These are phyloP conservation scores for Lepidocyrtinus sp. DNA, from an alignment of 2,888 invertebrate genomes.

Conservation along the genomic window DNA sequence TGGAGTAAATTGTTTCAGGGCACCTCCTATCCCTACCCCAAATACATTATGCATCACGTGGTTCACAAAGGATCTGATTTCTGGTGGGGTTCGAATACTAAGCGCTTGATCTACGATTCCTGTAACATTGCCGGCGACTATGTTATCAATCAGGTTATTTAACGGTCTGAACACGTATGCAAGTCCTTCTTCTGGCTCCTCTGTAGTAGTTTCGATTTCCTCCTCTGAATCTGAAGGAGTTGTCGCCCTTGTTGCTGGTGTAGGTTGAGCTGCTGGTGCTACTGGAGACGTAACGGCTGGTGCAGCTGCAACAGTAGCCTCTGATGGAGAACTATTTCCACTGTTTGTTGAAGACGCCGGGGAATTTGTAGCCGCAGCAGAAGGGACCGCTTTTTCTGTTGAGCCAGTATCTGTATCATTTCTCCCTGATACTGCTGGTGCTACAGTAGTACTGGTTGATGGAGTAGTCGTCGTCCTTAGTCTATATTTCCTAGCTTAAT, in stretches of 20 bases:
- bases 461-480: background rate
- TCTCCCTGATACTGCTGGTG: background rate
- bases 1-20: slow-evolving; percentile 44
- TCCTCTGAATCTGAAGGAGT: slow-evolving; percentile 37
- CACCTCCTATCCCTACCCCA: slow-evolving; percentile 27
- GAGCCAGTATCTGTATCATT: background rate
- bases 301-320: slow-evolving; percentile 4
- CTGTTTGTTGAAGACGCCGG: background rate
- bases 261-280: background rate
- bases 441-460: background rate
- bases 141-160: slow-evolving; percentile 42
- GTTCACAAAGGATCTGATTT: slow-evolving; percentile 49
- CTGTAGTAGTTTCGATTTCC: slow-evolving; percentile 13
- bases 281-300: background rate
- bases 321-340: background rate
- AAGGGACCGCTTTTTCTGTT: slow-evolving; percentile 10
- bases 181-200: slow-evolving; percentile 40
- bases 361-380: background rate
- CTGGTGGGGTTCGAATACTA: slow-evolving; percentile 48
- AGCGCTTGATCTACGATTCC: slow-evolving; percentile 50
- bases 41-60: slow-evolving; percentile 48
- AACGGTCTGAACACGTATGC: slow-evolving; percentile 45
- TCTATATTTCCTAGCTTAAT: slow-evolving; percentile 29
- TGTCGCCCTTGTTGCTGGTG: slow-evolving; percentile 22
- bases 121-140: slow-evolving; percentile 46